These are phyloP conservation scores for Xestia ashworthii DNA, from an alignment of 2,888 invertebrate genomes.

Conservation along the genomic window DNA sequence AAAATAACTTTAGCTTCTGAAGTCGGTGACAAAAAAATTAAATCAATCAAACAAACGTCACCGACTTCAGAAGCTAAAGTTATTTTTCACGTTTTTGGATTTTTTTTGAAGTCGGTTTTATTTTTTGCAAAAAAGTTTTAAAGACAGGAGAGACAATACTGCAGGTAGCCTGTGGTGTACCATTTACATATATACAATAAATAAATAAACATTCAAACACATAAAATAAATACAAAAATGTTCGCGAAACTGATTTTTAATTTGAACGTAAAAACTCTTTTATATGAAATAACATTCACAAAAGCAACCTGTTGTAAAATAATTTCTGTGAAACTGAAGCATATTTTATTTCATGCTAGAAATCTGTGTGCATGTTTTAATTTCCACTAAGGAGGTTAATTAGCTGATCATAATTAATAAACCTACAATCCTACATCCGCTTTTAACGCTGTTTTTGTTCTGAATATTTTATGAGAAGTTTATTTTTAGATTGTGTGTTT, in stretches of 20 bases:
- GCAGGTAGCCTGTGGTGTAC: too few species aligned
- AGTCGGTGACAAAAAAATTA: too few species aligned
- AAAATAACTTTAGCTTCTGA: too few species aligned
- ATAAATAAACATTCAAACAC: background rate
- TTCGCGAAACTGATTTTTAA: background rate
- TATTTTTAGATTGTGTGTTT: background rate
- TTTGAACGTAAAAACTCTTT: constrained; percentile 1
- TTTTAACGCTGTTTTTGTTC: constrained; percentile 3
- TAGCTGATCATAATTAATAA: constrained; percentile 37
- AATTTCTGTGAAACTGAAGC: background rate
- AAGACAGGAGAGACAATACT: too few species aligned
- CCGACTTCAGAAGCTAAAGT: too few species aligned
- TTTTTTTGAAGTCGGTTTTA: too few species aligned
- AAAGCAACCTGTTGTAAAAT: constrained; percentile 6
- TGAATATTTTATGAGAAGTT: constrained; percentile 3
- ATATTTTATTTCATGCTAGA: constrained; percentile 25
- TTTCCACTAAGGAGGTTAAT: constrained; percentile 23
- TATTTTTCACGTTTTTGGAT: too few species aligned
- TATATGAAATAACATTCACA: constrained; percentile 15
- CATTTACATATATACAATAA: too few species aligned
- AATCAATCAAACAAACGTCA: too few species aligned
- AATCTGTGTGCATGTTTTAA: constrained; percentile 11
- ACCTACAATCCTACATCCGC: background rate
- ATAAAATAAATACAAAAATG: background rate
- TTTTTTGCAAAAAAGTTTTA: too few species aligned